These are phyloP conservation scores for Cataglyphis rosenhaueri DNA, from an alignment of 2,888 invertebrate genomes.

Conservation along the genomic window DNA sequence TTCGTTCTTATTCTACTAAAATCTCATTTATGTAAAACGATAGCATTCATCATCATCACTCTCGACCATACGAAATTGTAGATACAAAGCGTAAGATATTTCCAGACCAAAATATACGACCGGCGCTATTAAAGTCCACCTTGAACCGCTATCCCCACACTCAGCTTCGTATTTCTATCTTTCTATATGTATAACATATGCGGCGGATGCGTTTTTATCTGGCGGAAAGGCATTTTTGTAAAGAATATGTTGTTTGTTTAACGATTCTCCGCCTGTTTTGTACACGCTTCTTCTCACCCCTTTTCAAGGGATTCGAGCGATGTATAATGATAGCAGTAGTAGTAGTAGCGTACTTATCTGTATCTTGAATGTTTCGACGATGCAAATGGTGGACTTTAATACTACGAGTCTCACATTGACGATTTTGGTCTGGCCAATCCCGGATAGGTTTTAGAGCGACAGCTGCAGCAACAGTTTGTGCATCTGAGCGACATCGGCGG, in stretches of 20 bases:
- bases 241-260: constrained; percentile 63
- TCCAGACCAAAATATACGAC: constrained; percentile 61
- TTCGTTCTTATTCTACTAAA: constrained; percentile 57
- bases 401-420: constrained; percentile 76
- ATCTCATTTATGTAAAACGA: constrained; percentile 9
- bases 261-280: constrained; percentile 57
- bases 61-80: not conserved
- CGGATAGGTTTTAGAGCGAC: constrained; percentile 82
- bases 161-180: constrained; percentile 44
- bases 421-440: constrained; percentile 81
- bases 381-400: constrained; percentile 81
- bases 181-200: constrained; percentile 44
- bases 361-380: constrained; percentile 47
- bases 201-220: constrained; percentile 64
- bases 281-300: constrained; percentile 29
- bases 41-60: not conserved
- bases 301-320: constrained; percentile 10
- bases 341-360: constrained; percentile 41
- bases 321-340: constrained; percentile 24
- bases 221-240: constrained; percentile 55
- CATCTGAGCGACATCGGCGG: constrained; percentile 85
- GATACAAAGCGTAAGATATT: not conserved
- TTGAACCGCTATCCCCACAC: constrained; percentile 54
- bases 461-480: constrained; percentile 82
- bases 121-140: constrained; percentile 73